These are phyloP conservation scores for Nomada ruficornis DNA, from an alignment of 2,888 invertebrate species.

Conservation along the genomic window DNA sequence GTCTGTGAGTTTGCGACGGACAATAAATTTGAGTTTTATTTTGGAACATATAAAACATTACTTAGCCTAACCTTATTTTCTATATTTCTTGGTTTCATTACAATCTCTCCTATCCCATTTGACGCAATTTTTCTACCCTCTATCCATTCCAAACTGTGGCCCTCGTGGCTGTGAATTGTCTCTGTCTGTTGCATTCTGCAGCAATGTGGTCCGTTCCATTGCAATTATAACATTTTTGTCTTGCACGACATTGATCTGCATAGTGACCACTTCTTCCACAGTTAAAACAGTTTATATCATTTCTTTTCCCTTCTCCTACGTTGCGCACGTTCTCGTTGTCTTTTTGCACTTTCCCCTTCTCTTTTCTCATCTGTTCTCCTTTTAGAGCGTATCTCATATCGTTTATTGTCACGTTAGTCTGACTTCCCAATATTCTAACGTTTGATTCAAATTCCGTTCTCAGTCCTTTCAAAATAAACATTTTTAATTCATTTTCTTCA, in stretches of 20 bases:
- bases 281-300: slow-evolving; percentile 24
- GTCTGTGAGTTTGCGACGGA: slow-evolving; percentile 28
- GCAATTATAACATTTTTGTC: slow-evolving; percentile 17
- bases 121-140: slow-evolving; percentile 20
- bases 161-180: neutral
- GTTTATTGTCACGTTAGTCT: neutral
- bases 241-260: slow-evolving; percentile 1
- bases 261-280: slow-evolving; percentile 21
- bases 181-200: neutral
- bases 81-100: neutral
- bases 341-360: neutral
- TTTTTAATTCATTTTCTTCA: slow-evolving; percentile 10
- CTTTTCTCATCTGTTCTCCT: neutral
- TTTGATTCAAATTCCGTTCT: slow-evolving; percentile 8
- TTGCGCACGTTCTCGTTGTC: neutral
- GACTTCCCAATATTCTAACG: neutral
- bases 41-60: slow-evolving; percentile 15
- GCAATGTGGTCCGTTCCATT: slow-evolving; percentile 10
- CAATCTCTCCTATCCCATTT: slow-evolving; percentile 5
- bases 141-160: slow-evolving; percentile 1
- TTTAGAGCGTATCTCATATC: neutral
- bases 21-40: slow-evolving; percentile 2
- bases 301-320: neutral
- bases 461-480: too few relatives aligned
- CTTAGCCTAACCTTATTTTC: slow-evolving; percentile 2